Conservation (phyloP, 2,888 invertebrate species). For the Oscheius onirici region DNA sequence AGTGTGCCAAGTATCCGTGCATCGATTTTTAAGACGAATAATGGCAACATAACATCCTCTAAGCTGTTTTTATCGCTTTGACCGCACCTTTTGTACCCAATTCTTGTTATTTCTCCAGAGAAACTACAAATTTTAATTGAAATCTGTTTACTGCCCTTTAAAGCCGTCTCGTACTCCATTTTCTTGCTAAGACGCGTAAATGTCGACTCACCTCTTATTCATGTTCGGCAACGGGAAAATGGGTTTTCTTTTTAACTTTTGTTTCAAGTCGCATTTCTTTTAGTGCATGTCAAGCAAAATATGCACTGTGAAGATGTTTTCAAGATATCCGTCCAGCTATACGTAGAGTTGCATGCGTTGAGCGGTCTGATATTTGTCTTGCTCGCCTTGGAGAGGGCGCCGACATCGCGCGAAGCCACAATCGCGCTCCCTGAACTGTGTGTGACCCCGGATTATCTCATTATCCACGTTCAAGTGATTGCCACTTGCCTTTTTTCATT, state of each 20-base stretch:
- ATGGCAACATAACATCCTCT: conserved; percentile 1
- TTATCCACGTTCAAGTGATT: conserved; percentile 12
- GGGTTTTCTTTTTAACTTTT: too few relatives aligned
- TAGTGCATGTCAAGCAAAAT: background rate
- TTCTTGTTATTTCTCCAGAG: too few relatives aligned
- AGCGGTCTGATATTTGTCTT: conserved; percentile 30
- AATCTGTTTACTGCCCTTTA: too few relatives aligned
- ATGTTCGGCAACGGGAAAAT: too few relatives aligned
- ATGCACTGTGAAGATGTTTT: conserved; percentile 23
- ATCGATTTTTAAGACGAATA: conserved; percentile 19
- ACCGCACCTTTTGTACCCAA: too few relatives aligned
- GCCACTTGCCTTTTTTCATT: background rate
- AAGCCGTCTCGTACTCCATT: too few relatives aligned
- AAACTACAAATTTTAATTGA: too few relatives aligned
- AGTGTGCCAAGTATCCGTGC: conserved; percentile 22
- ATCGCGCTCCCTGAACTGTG: conserved; percentile 29
- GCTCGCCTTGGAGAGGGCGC: conserved; percentile 33
- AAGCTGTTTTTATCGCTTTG: too few relatives aligned
- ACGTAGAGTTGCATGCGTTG: conserved; percentile 32
- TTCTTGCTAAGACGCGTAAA: too few relatives aligned
- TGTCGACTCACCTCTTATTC: too few relatives aligned
- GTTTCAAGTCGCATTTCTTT: too few relatives aligned
- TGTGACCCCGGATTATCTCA: conserved; percentile 22
- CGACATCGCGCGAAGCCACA: conserved; percentile 32
- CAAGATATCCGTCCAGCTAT: conserved; percentile 26